Percentiles rank a stretch among this genome's conserved stretches.
Evolutionary conservation across 1,140 invertebrate species (phyloP).

Genomic region (Pomphorhynchus laevis): DNA sequence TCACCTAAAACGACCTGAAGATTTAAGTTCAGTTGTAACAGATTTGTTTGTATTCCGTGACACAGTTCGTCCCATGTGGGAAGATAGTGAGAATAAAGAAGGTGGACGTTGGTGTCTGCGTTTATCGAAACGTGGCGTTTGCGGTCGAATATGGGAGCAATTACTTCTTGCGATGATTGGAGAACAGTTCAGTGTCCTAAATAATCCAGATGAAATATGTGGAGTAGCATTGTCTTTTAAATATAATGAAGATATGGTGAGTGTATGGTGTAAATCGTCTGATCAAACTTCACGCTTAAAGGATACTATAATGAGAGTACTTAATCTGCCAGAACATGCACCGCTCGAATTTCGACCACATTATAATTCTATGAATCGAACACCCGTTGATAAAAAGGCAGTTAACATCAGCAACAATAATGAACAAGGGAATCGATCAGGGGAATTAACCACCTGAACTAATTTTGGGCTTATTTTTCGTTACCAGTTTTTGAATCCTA

Average conservation of each 20-base stretch:
- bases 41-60: slow-evolving; percentile 91
- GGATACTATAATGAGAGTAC: slow-evolving; percentile 57
- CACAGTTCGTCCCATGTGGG: slow-evolving; percentile 93
- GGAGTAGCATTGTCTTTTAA: slow-evolving; percentile 72
- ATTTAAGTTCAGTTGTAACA: slow-evolving; percentile 42
- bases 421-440: no score
- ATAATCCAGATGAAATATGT: slow-evolving; percentile 90
- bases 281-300: slow-evolving; percentile 49
- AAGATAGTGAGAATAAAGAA: slow-evolving; percentile 63
- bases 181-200: slow-evolving; percentile 93
- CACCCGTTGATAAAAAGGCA: no score
- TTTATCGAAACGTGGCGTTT: slow-evolving; percentile 59
- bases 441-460: no score
- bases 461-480: no score
- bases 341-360: slow-evolving; percentile 85
- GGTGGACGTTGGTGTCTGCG: slow-evolving; percentile 87
- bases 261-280: slow-evolving; percentile 71
- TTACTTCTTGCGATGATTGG: slow-evolving; percentile 57
- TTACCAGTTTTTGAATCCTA: no score
- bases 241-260: slow-evolving; percentile 81
- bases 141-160: slow-evolving; percentile 86
- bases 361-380: no score
- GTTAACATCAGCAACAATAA: no score
- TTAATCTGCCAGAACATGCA: slow-evolving; percentile 58
- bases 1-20: slow-evolving; percentile 13